Evolutionary conservation across 2,888 invertebrate genomes (phyloP).

Genomic region (Chrysomela aeneicollis): DNA sequence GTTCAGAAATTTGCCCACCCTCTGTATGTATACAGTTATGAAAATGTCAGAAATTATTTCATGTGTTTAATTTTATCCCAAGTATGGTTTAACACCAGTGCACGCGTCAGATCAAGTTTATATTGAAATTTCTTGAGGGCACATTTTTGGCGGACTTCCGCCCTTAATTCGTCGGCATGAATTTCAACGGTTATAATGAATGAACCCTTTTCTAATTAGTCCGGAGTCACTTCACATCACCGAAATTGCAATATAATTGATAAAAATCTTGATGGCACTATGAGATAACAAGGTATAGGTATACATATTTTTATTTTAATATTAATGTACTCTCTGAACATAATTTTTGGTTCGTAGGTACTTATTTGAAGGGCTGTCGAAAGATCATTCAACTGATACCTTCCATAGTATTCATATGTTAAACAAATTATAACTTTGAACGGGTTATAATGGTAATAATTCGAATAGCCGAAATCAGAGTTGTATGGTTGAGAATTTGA

Average conservation of each 20-base stretch:
- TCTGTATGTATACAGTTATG: no score
- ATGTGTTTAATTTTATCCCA: no score
- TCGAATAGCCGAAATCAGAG: no score
- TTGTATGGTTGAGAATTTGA: no score
- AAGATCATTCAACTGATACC: neutral
- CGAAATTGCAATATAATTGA: conserved; percentile 3
- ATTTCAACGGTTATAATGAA: neutral
- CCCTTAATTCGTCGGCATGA: neutral
- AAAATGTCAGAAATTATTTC: no score
- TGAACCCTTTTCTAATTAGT: conserved; percentile 1
- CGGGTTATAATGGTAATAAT: no score
- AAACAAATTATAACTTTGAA: no score
- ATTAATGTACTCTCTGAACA: neutral
- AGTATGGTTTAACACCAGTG: no score
- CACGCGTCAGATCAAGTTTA: neutral
- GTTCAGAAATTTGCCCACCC: no score
- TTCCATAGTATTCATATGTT: neutral
- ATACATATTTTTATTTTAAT: conserved; percentile 1
- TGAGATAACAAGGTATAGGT: neutral
- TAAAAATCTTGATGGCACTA: neutral
- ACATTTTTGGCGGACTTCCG: neutral
- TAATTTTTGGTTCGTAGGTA: neutral
- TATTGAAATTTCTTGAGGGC: neutral
- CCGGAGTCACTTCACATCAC: neutral
- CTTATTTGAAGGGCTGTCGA: neutral